Evolutionary conservation across 2,888 invertebrate genomes (phyloP), one percentile per base, ranked within the genome.

Genomic region (Drosophila suboccidentalis): DNA sequence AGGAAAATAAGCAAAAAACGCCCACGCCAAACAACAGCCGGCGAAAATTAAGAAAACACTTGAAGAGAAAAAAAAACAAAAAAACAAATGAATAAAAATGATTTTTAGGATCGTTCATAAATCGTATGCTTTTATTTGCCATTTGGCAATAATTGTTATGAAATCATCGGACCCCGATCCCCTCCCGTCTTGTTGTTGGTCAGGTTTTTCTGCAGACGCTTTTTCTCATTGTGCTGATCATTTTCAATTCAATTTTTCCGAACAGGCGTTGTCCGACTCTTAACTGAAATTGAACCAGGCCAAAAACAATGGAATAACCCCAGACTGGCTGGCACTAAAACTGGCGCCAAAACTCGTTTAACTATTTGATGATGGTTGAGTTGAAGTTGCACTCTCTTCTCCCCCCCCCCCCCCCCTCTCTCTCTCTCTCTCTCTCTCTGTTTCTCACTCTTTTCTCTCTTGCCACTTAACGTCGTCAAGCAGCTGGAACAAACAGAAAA

Each of bases 131-230:
- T 65, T 65, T 64, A 51, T 59, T 39, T 6, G 43, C 63, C 84
- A 83, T 88, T 84, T 88, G 73, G 89, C 84, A 88, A 84, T 87
- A 81, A 75, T 88, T 84, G 87, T 84, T 88, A 84, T 80, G 84
- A 88, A 89, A 84, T 73, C 72, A 34, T 39, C 41, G 22, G 38
- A 55, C 10, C 26, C 17, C 32, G 22, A 22, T 22, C 26, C 22
- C n/a, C 2, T 1, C 5, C 2, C 41, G n/a, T 8, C n/a, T 17
- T 11, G 5, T 15, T 36, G 11, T n/a, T 60, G 13, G 54, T 71
- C 60, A 44, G 60, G 64, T 54, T 71, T 71, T 71, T 71, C 22
- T 62, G 67, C 75, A 67, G 68, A 63, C 85, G 43, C 44, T 64
- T 44, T 47, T 38, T n/a, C n/a, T 49, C 54, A 44, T 70, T 78